These are phyloP conservation scores for Bombycilla garrulus DNA, from an alignment of 2,113 vertebrate genomes.

Conservation along the genomic window DNA sequence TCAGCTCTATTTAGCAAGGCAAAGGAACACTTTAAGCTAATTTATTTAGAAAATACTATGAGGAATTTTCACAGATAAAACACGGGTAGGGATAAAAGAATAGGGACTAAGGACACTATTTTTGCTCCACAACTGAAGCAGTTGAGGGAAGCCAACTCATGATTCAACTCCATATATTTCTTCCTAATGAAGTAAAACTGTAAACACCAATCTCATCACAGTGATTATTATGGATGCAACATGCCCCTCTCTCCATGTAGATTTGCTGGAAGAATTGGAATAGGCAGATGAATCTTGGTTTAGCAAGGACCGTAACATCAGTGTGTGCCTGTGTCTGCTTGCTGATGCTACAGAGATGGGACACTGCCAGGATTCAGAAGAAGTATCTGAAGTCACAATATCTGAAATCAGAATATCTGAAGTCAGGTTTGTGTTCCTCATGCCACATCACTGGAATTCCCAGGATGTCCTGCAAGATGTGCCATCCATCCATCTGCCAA, in stretches of 20 bases:
- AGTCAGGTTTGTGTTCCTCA: not conserved
- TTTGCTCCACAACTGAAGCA: not conserved
- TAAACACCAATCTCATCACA: not conserved
- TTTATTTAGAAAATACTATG: conserved; percentile 24
- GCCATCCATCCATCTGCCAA: not conserved
- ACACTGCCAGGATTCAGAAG: not conserved
- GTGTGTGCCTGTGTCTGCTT: not conserved
- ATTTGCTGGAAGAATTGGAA: not conserved
- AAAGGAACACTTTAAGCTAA: conserved; percentile 11
- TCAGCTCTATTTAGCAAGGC: conserved; percentile 12
- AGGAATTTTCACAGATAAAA: conserved; percentile 1
- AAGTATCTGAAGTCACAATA: not conserved
- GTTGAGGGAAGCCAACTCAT: not conserved
- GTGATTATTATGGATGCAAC: not conserved
- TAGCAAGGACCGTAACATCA: not conserved
- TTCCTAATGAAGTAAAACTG: not conserved
- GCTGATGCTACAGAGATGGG: not conserved
- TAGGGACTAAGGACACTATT: not conserved
- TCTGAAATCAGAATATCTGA: not conserved
- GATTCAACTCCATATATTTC: not conserved
- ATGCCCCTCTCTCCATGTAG: not conserved
- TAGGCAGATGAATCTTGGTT: not conserved
- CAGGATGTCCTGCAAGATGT: not conserved
- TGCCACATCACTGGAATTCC: not conserved
- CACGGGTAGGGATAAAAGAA: not conserved